Base-by-base conservation (phyloP, 2,888 invertebrate species). In the Polia nebulosa region DNA sequence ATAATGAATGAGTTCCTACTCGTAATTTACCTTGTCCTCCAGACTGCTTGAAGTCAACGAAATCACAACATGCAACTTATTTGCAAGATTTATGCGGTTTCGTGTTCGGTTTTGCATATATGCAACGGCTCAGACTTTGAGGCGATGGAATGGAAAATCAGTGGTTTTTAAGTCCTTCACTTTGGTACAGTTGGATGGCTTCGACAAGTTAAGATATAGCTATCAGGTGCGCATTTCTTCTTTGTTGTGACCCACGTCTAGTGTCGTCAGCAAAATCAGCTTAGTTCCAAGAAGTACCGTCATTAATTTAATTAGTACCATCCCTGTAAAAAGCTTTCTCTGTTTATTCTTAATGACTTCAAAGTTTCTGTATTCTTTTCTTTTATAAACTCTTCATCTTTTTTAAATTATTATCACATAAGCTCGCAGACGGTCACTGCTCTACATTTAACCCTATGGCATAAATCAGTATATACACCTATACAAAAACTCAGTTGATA, bases 1-100 rank as follows among this genome's bases (percentile, higher is more conserved):
- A 61, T 64, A 80, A 62, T 76, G 55, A 63, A 79, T 76, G 67
- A 66, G 53, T 47, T 52, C 41, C 44, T 59, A 17, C n/a, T 44
- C 9, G 32, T 69, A 60, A 69, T 52, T 66, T 57, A 34, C 25
- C 41, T 41, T 15, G 39, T 47, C 32, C 45, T 8, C 47, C 52
- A 75, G 76, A 75, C 76, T 60, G 64, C 69, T 49, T 45, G 69
- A 79, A 60, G 55, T 53, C 75, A 57, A 64, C 25, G n/a, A 67
- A 77, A 72, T 64, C 59, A 47, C 22, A 57, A 17, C 58, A 57
- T 60, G 51, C 51, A 60, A 56, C n/a, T 9, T 44, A 49, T 75
- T 75, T 79, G 63, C 80, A 79, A 62, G 32, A 56, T 56, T 41
- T 69, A 75, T 69, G 49, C 59, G 5, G n/a, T 3, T 15, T 57